phyloP scores from a whole-genome alignment of 1,140 invertebrate genomes.

The Diplogasteroides magnus region DNA sequence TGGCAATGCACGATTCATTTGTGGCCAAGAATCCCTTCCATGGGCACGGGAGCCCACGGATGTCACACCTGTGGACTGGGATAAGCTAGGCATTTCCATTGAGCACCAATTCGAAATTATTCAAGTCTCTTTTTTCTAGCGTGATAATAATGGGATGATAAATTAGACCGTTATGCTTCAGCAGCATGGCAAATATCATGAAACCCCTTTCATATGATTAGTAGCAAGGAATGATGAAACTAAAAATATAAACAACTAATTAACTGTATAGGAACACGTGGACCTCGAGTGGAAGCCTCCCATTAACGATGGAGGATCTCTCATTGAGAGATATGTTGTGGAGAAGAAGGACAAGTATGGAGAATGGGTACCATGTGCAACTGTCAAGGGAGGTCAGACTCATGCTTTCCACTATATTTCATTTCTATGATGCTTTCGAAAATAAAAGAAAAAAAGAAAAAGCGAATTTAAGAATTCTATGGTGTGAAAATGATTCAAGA shows the following conservation, averaged over 20 bases:
- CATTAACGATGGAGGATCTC: slow-evolving; percentile 81
- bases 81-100: too few species aligned
- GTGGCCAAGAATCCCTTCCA: slow-evolving; percentile 94
- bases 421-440: too few species aligned
- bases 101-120: too few species aligned
- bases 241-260: neutral
- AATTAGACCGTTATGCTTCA: neutral
- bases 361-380: slow-evolving; percentile 50
- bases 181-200: too few species aligned
- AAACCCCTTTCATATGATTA: too few species aligned
- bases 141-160: too few species aligned
- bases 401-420: too few species aligned
- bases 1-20: slow-evolving; percentile 76
- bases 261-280: slow-evolving; percentile 64
- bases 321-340: slow-evolving; percentile 84
- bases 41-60: slow-evolving; percentile 84
- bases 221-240: too few species aligned
- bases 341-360: slow-evolving; percentile 81
- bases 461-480: too few species aligned
- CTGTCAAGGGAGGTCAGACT: slow-evolving; percentile 64
- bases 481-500: too few species aligned
- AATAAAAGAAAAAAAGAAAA: too few species aligned
- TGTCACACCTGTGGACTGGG: slow-evolving; percentile 88
- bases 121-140: neutral
- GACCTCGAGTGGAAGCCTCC: slow-evolving; percentile 87